Base-by-base conservation (phyloP, 2,797 vertebrate species). In the Sebastiscus albofasciatus region DNA sequence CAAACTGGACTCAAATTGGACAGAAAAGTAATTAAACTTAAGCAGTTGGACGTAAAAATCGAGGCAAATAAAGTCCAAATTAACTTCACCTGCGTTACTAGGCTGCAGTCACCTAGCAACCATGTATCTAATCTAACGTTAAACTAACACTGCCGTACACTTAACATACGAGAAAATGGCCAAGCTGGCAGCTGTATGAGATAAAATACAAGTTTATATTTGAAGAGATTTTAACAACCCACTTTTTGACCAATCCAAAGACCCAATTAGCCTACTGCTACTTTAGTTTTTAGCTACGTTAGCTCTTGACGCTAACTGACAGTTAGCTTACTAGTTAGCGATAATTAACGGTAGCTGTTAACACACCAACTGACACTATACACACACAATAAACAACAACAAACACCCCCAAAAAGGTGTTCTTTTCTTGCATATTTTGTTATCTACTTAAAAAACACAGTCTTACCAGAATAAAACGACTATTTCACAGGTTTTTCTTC, bases 401-500 rank as follows among this genome's bases (percentile, higher is more conserved):
- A 39, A 26, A 31, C 1, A 2, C 9, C 8, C 3, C 7, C 0
- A 20, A 20, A 22, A 20, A 36, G 0, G 4, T 2, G 20, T 13
- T 39, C 2, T 64, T 31, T 24, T 52, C n/a, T 20, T 9, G 10
- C 14, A 18, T 3, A 11, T 1, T 18, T 24, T 6, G 3, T 26
- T 18, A 6, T 8, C 6, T 56, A 7, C 65, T 18, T 22, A 46
- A 71, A 39, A 46, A 39, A 46, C 1, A 65, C 2, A 4, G 4
- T 14, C 8, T 4, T 26, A 18, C 2, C 8, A 24, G 33, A 46
- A 49, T 39, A 14, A 39, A 14, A 14, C 1, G 2, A 7, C 2
- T 2, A 12, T 20, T 8, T 39, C 2, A 59, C 7, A 2, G 7
- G 4, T 1, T 33, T 16, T 6, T 31, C 0, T 10, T 34, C 3